Evolutionary conservation across 2,888 invertebrate genomes (phyloP), one percentile per base, ranked within the genome.

Genomic region (Dryomyza anilis): DNA sequence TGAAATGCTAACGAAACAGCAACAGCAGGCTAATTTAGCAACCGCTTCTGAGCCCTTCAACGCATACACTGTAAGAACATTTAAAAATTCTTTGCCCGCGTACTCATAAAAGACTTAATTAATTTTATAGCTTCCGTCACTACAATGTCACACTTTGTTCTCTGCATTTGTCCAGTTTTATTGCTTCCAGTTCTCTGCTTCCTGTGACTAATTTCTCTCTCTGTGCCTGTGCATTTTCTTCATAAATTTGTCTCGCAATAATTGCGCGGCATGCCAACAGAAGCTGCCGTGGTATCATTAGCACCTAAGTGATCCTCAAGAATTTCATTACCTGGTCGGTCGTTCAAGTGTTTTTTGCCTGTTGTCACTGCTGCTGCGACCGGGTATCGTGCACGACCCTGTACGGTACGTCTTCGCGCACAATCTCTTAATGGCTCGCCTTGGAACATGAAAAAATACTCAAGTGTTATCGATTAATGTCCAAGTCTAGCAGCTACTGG

Each of bases 391-490:
- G 5, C 25, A n/a, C 8, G 21, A 23, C 21, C 7, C 12, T 10
- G 10, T 4, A 12, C 23, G 21, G 12, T 23, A 23, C 52, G 27
- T 36, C 48, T 65, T 50, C 36, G 73, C 76, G 74, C 81, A 81
- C 82, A 81, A 83, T 83, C 81, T 79, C 80, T 83, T 82, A 82
- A 82, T 82, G 83, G 83, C 80, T 82, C 83, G 83, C 82, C 82
- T 83, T 75, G 74, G 76, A 81, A 82, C 82, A 82, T 80, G 82
- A 82, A 82, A 82, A 82, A 80, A 82, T 82, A 82, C 82, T 82
- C 82, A 82, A 83, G 80, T 83, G 81, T 83, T 83, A 82, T 82
- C 82, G 82, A 83, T 83, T 83, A 83, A 82, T 83, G 83, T 83
- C 83, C 82, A 81, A 76, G 78, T 80, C 78, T 78, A 78, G 81